Percentiles rank a stretch among this genome's conserved stretches.
Evolutionary conservation across 1,140 invertebrate species (phyloP).

Genomic region (Zaprionus inermis): DNA sequence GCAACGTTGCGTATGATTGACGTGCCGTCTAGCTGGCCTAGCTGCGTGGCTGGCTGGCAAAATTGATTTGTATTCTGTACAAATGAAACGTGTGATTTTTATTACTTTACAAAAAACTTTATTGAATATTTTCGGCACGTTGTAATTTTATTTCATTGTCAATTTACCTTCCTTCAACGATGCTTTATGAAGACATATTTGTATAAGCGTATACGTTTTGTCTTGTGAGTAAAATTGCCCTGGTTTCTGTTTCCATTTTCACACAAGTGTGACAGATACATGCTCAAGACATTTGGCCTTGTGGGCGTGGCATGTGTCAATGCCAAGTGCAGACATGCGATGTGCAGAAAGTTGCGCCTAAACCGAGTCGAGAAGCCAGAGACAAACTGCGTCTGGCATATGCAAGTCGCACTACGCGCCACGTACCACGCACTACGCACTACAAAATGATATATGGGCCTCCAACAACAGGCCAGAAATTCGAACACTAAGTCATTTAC

Average conservation of each 20-base stretch:
- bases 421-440: no score
- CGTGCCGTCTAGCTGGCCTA: not conserved
- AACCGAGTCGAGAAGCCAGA: slow-evolving; percentile 5
- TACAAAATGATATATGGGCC: slow-evolving; percentile 70
- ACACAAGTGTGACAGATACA: slow-evolving; percentile 66
- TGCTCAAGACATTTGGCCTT: slow-evolving; percentile 23
- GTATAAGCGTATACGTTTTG: not conserved
- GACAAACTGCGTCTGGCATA: slow-evolving; percentile 56
- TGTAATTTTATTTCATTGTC: slow-evolving; percentile 36
- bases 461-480: slow-evolving; percentile 60
- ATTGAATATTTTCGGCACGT: slow-evolving; percentile 37
- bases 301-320: slow-evolving; percentile 69
- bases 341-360: slow-evolving; percentile 31
- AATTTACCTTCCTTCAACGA: slow-evolving; percentile 18
- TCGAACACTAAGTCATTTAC: slow-evolving; percentile 55
- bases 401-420: slow-evolving; percentile 71
- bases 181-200: slow-evolving; percentile 1
- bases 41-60: slow-evolving; percentile 19
- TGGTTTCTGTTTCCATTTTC: slow-evolving; percentile 29
- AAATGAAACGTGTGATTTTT: slow-evolving; percentile 49
- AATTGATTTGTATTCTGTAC: slow-evolving; percentile 42
- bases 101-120: slow-evolving; percentile 25
- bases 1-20: slow-evolving; percentile 57
- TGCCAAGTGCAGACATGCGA: slow-evolving; percentile 60
- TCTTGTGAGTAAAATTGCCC: slow-evolving; percentile 26